A percentile compares a stretch with the other conserved stretches of the same genome.
Evolutionary conservation across 2,888 invertebrate species (phyloP).

Genomic region (Amphiduros pacificus): DNA sequence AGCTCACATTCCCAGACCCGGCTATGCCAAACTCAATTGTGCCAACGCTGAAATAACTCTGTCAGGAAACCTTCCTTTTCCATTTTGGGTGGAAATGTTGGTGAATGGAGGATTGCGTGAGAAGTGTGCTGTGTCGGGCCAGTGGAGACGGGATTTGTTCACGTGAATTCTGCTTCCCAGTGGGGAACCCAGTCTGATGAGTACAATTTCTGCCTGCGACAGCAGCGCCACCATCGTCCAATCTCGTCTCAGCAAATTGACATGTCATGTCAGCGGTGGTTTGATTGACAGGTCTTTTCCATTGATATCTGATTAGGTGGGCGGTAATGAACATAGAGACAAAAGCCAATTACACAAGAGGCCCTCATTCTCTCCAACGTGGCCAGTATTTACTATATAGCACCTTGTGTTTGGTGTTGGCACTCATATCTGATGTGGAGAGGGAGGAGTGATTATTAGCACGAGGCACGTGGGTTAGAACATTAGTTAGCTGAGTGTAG

Average conservation of each 20-base stretch:
- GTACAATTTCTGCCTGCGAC: no score
- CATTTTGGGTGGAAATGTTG: background rate
- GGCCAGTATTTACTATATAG: no score
- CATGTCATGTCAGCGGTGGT: background rate
- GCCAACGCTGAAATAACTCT: conserved; percentile 3
- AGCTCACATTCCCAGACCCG: background rate
- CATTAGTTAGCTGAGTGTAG: no score
- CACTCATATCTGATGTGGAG: no score
- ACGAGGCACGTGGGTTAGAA: no score
- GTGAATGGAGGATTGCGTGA: background rate
- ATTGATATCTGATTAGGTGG: conserved; percentile 11
- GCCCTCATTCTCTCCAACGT: no score
- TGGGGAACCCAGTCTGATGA: no score
- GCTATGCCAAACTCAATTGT: conserved; percentile 9
- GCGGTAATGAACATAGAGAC: conserved; percentile 15
- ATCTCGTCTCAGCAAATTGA: background rate
- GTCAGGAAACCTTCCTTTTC: background rate
- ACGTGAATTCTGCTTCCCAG: no score
- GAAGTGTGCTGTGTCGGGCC: background rate
- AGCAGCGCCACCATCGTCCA: no score
- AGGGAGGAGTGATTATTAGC: no score
- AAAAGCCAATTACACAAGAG: conserved; percentile 20
- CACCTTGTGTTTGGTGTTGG: no score
- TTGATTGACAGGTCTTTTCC: conserved; percentile 10
- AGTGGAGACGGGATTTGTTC: no score